Evolutionary conservation across 2,113 vertebrate genomes (phyloP).

Genomic region (Myodes glareolus): DNA sequence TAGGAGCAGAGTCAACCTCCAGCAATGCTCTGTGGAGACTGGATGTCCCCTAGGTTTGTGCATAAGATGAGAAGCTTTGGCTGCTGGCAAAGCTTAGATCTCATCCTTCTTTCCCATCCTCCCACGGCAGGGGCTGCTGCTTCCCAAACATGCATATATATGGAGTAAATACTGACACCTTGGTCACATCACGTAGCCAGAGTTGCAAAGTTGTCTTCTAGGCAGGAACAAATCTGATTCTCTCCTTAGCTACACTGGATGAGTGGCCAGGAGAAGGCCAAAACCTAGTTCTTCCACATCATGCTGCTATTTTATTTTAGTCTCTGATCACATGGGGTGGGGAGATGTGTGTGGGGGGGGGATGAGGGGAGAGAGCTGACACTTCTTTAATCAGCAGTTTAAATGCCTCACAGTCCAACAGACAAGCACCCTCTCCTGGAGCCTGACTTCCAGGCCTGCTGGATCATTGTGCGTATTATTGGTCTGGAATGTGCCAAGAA

Average conservation of each 20-base stretch:
- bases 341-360: no score
- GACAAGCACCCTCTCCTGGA: neutral
- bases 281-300: neutral
- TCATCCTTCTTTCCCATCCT: neutral
- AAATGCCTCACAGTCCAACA: neutral
- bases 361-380: neutral
- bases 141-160: neutral
- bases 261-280: neutral
- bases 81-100: neutral
- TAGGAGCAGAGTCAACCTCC: neutral
- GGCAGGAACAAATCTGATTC: neutral
- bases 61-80: neutral
- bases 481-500: neutral
- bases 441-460: neutral
- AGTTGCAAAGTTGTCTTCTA: neutral
- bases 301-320: conserved; percentile 25
- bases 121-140: neutral
- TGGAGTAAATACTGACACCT: neutral
- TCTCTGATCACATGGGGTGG: neutral
- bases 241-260: neutral
- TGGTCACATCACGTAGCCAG: neutral
- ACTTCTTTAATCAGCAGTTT: conserved; percentile 7
- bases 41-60: neutral
- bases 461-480: neutral
- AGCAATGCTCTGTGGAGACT: neutral